Conservation (phyloP, 2,797 vertebrate species). For the Poeciliopsis presidionis region DNA sequence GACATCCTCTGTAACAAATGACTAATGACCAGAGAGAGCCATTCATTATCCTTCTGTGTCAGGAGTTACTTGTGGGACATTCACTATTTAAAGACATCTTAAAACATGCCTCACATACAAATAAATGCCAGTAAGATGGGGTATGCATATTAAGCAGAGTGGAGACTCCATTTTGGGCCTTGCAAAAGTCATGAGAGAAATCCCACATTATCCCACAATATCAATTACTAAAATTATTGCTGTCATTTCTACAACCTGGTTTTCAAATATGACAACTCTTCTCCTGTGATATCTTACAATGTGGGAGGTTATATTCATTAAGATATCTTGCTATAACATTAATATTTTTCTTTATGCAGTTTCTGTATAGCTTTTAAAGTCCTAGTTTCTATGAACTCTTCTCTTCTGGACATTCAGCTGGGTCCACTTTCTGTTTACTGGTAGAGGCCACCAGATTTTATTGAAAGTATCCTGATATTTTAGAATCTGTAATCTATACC, state of each 20-base stretch:
- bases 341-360: background rate
- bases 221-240: background rate
- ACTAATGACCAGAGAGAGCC: slow-evolving; percentile 27
- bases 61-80: slow-evolving; percentile 8
- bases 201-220: background rate
- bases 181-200: background rate
- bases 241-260: background rate
- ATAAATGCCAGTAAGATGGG: background rate
- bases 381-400: background rate
- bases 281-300: background rate
- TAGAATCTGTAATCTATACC: background rate
- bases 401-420: background rate
- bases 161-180: background rate
- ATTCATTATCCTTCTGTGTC: slow-evolving; percentile 37
- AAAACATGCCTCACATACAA: slow-evolving; percentile 8
- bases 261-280: background rate
- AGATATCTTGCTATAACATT: background rate
- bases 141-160: background rate
- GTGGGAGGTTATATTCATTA: background rate
- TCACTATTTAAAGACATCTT: slow-evolving; percentile 2
- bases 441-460: background rate
- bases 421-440: background rate
- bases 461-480: background rate
- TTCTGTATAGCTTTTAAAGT: background rate
- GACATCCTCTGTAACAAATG: slow-evolving; percentile 18